Base-by-base conservation (phyloP, 2,113 vertebrate species). In the Xenotilapia leptura region DNA sequence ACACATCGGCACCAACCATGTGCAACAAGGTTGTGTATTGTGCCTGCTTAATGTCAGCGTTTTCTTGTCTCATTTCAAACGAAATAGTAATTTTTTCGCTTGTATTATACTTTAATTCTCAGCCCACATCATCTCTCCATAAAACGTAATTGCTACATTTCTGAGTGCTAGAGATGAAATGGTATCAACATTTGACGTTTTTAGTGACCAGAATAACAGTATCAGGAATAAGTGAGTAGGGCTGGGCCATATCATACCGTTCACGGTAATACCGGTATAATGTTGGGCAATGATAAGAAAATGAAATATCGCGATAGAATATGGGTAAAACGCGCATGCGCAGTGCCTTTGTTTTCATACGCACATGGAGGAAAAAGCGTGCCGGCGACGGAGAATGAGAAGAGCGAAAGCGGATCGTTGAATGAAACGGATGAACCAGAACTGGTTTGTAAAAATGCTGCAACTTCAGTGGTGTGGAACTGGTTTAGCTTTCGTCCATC, bases 381-480 rank as follows among this genome's bases (percentile, higher is more conserved):
- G 11, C 10, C n/a, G 0, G 53, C 4, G 6, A 55, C 11, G 1
- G 4, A 55, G 53, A 55, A 55, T 13, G 21, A 55, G 4, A 23
- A 55, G 11, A 0, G 53, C 0, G 6, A 55, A 13, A 55, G 53
- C 0, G 0, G 11, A 55, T 54, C 1, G 2, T 23, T 55, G 4
- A 55, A 55, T 23, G 21, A 55, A 55, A 3, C 2, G 0, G 21
- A 23, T 55, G 53, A 55, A 55, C 53, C 53, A 0, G 10, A 6
- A 12, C 0, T 54, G 51, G n/a, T 54, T 54, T 54, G n/a, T 54
- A 12, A 54, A 54, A 54, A 54, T 54, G n/a, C 1, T 54, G 51
- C 51, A 54, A 12, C 51, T 54, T 21, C 2, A 21, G 1, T 6
- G 51, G 1, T 54, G 6, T 54, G 51, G 51, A 12, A 54, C n/a